A percentile compares a stretch with the other conserved stretches of the same genome.
Evolutionary conservation across 2,888 invertebrate species (phyloP).

Genomic region (Megamerina dolium): DNA sequence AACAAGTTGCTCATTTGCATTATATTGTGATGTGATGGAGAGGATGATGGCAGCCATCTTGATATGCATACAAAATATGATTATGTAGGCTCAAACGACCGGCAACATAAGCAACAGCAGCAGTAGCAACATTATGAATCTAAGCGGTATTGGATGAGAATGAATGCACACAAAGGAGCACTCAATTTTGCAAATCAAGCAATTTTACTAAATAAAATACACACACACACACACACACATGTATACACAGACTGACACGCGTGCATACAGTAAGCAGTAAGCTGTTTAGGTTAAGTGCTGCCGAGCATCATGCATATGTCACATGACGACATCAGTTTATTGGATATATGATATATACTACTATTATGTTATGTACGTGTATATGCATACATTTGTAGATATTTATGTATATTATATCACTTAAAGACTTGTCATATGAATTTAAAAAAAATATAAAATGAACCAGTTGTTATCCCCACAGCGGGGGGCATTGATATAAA

Average conservation of each 20-base stretch:
- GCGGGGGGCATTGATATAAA: no score
- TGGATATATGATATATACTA: no score
- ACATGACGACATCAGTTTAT: no score
- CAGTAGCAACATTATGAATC: no score
- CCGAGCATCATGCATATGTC: neutral
- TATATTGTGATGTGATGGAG: neutral
- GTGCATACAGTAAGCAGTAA: conserved; percentile 17
- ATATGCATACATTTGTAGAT: neutral
- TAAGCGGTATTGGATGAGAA: no score
- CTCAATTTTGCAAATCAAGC: conserved; percentile 35
- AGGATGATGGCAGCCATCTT: neutral
- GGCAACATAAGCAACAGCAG: no score
- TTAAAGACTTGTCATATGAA: no score
- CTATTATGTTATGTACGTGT: neutral
- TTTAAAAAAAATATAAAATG: no score
- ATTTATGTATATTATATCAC: no score
- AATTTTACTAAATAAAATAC: conserved; percentile 21
- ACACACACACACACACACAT: neutral
- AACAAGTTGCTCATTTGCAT: conserved; percentile 12
- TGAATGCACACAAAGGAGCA: conserved; percentile 5
- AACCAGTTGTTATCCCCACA: no score
- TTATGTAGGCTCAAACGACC: no score
- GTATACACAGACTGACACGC: neutral
- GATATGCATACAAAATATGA: no score
- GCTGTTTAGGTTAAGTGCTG: conserved; percentile 24